Base-by-base conservation (phyloP, 2,797 vertebrate species). In the Rhyacichthys aspro region DNA sequence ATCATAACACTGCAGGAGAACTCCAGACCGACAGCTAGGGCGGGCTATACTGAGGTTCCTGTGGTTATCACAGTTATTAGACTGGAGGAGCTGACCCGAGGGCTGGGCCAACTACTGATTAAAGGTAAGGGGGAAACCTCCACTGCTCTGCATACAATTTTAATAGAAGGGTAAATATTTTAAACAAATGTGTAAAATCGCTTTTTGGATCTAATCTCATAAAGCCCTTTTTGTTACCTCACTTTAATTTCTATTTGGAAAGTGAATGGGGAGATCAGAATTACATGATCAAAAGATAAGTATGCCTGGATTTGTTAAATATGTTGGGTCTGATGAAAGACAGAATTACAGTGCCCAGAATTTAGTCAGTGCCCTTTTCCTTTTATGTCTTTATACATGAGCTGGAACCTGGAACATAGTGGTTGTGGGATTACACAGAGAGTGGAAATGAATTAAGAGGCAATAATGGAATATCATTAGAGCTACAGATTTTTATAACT, bases 391-490 rank as follows among this genome's bases (percentile, higher is more conserved):
- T 10, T 53, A 9, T 48, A 47, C 56, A 47, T 23, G 54, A 53
- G 36, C 34, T 32, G 15, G 57, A 77, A 69, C n/a, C 42, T 46
- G 38, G 46, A 42, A 59, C 60, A 70, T 54, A 53, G 74, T 66
- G 36, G 50, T 55, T 74, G 46, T 52, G 36, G 59, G n/a, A 57
- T 71, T 58, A 49, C 41, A 65, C 16, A 33, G 43, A 67, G 55
- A 15, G 37, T 44, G 19, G 37, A 50, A 53, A 63, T 77, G 38
- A 57, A 66, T 76, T 64, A 72, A 55, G 47, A 59, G 60, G 45
- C 64, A 73, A 58, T 67, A 70, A 81, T 67, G 47, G 63, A 71
- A 80, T 67, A 72, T 70, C 70, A 82, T 78, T 80, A 73, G 61
- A 70, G 62, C 38, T 23, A 50, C 53, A 62, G 61, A 43, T 43